Evolutionary conservation across 2,113 vertebrate species (phyloP).

Genomic region (Cyanistes caeruleus): DNA sequence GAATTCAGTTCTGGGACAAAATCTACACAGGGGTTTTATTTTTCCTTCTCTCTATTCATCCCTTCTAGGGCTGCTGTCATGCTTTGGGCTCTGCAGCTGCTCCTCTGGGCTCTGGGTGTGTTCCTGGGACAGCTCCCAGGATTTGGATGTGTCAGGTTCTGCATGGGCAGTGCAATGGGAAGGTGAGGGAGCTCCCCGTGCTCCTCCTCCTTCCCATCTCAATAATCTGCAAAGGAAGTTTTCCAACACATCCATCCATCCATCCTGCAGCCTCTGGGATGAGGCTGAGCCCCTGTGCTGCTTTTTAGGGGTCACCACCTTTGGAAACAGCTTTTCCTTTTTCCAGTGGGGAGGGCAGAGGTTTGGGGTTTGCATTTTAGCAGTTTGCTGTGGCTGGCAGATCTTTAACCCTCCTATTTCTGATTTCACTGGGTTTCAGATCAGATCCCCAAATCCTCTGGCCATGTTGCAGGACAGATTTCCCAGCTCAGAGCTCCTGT

Average conservation of each 20-base stretch:
- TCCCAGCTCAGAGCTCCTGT: not conserved
- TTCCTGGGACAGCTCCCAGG: rapidly evolving
- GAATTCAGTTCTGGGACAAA: not conserved
- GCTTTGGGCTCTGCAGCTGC: not conserved
- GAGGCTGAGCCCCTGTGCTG: rapidly evolving
- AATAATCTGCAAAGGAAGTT: not conserved
- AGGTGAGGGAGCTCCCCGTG: not conserved
- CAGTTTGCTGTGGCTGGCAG: not conserved
- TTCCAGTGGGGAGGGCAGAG: not conserved
- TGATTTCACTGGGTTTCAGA: not conserved
- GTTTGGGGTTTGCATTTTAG: not conserved
- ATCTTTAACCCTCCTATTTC: not conserved
- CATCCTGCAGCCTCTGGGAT: not conserved
- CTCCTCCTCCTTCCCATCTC: not conserved
- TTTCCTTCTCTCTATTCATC: not conserved
- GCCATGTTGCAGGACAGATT: not conserved
- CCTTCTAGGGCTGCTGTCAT: rapidly evolving
- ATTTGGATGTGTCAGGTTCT: not conserved
- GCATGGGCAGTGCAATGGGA: rapidly evolving
- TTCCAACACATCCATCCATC: not conserved
- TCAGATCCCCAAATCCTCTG: not conserved
- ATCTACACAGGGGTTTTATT: not conserved
- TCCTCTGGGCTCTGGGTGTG: not conserved
- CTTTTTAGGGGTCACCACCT: not conserved
- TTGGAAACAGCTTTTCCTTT: not conserved